Conservation (phyloP, 2,797 vertebrate genomes). For the Varecia variegata region DNA sequence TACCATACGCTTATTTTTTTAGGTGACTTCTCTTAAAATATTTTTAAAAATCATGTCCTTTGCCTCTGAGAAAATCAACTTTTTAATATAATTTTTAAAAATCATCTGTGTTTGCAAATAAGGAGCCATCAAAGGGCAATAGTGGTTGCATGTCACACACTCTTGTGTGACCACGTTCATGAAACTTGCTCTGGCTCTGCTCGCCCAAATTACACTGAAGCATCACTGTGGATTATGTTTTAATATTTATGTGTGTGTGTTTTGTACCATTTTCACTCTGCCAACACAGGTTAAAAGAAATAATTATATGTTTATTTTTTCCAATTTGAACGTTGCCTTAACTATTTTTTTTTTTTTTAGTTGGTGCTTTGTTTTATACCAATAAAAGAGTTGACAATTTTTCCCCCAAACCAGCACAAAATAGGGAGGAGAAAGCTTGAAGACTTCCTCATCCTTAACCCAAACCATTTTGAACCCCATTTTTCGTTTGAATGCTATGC, state of each 20-base stretch:
- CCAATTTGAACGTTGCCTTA: slow-evolving; percentile 49
- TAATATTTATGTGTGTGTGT: neutral
- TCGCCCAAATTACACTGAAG: neutral
- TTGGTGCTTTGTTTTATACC: neutral
- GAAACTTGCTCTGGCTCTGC: neutral
- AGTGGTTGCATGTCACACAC: neutral
- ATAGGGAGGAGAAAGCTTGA: slow-evolving; percentile 69
- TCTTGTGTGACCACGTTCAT: neutral
- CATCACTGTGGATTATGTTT: neutral
- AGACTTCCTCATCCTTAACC: slow-evolving; percentile 38
- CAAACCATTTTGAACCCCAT: slow-evolving; percentile 65
- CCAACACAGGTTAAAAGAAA: slow-evolving; percentile 59
- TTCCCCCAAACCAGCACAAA: neutral
- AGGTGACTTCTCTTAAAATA: neutral
- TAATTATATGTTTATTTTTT: slow-evolving; percentile 20
- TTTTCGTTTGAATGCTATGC: slow-evolving; percentile 78
- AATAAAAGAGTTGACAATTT: slow-evolving; percentile 25
- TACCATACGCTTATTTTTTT: neutral
- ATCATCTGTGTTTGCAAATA: neutral
- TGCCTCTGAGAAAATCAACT: neutral
- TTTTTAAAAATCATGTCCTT: neutral
- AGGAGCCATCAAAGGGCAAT: neutral
- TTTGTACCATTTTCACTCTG: slow-evolving; percentile 36
- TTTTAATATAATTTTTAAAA: slow-evolving; percentile 1
- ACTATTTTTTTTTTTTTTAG: slow-evolving; percentile 19